Base-by-base conservation (phyloP, 2,888 invertebrate species). In the Pristionchus exspectatus region DNA sequence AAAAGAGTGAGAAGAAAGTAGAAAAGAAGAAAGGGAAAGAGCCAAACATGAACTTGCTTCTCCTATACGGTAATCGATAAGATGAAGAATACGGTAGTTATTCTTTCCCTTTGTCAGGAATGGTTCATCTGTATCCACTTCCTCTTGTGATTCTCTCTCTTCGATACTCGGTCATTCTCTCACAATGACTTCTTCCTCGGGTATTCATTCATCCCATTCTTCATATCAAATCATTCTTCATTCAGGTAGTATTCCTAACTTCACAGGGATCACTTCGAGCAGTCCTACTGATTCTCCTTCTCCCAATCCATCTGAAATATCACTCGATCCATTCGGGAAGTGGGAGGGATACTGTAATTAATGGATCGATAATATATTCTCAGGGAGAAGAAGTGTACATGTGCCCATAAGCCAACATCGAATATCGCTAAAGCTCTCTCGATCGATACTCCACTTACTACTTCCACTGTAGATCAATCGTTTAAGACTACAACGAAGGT, bases 151-250 rank as follows among this genome's bases (percentile, higher is more conserved):
- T 81, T 81, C 81, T n/a, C 81, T 81, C 27, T 81, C 81, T 54
- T 81, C 81, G 27, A 81, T 81, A 27, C 81, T 81, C 81, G 81
- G 81, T 18, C 81, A 81, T 44, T 81, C 81, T 24, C 81, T 81
- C 81, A 81, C 81, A 14, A 81, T 81, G 81, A 50, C 81, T 14
- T 81, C 81, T 3, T 50, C 81, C 9, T 81, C 81, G 33, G 81
- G 81, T 81, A 54, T 18, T 54, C 50, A 12, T n/a, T n/a, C n/a
- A 12, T 74, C 74, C 44, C 38, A 9, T n/a, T 63, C 38, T 38
- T 74, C 74, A 69, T 69, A n/a, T 63, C 24, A 27, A 14, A 30
- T 16, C 10, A 33, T 33, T 5, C 5, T 33, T 5, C 5, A 38
- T 38, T 16, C 38, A 74, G 33, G 18, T 16, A 38, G 24, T 44